phyloP scores from a whole-genome alignment of 2,888 invertebrate genomes.

The Drosophila histrio region DNA sequence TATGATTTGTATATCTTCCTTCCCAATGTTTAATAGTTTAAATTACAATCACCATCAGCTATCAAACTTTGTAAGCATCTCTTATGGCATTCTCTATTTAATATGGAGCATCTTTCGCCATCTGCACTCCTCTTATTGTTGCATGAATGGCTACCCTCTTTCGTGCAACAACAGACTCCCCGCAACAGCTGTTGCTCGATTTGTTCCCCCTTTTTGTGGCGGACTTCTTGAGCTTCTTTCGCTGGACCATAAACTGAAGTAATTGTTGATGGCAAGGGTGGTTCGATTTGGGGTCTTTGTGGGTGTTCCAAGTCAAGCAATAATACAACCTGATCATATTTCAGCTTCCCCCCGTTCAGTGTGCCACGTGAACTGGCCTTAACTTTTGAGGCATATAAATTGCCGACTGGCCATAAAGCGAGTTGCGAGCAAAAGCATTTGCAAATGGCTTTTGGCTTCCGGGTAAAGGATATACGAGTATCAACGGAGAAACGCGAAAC shows the following conservation, averaged over 20 bases:
- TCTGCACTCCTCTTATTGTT: neutral
- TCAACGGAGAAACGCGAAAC: slow-evolving; percentile 30
- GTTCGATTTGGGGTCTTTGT: slow-evolving; percentile 29
- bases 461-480: slow-evolving; percentile 68
- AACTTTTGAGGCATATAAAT: slow-evolving; percentile 65
- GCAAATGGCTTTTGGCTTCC: slow-evolving; percentile 74
- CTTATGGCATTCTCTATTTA: slow-evolving; percentile 11
- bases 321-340: slow-evolving; percentile 61
- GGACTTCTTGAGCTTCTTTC: neutral
- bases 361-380: slow-evolving; percentile 32
- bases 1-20: neutral
- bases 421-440: slow-evolving; percentile 45
- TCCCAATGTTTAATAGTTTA: neutral
- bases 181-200: slow-evolving; percentile 31
- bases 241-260: slow-evolving; percentile 42
- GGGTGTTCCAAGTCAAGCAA: slow-evolving; percentile 43
- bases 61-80: neutral
- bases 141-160: neutral
- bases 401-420: slow-evolving; percentile 59
- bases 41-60: slow-evolving; percentile 9
- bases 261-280: slow-evolving; percentile 35
- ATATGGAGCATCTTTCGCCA: slow-evolving; percentile 17
- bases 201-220: neutral
- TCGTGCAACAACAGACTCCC: neutral
- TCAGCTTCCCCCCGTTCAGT: slow-evolving; percentile 37